Conservation (phyloP, 2,888 invertebrate genomes). For the Agonopterix heracliana region DNA sequence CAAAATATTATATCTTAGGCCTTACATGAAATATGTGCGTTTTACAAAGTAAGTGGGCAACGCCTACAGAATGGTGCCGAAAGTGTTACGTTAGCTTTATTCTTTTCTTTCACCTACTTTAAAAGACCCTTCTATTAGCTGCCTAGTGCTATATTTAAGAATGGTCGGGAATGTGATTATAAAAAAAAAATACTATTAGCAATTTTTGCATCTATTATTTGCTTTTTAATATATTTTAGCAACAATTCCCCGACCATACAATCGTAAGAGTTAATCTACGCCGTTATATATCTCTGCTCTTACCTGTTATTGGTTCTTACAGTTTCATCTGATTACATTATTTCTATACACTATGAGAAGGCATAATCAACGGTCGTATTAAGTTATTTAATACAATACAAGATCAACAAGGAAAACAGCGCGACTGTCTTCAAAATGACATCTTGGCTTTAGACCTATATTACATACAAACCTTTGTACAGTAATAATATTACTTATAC, state of each 20-base stretch:
- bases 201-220: no score
- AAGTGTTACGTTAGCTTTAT: not conserved
- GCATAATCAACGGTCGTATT: constrained; percentile 43
- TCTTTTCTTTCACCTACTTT: constrained; percentile 8
- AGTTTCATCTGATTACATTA: constrained; percentile 10
- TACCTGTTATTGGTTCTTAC: constrained; percentile 24
- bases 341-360: constrained; percentile 32
- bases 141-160: constrained; percentile 4
- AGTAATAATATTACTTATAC: not conserved
- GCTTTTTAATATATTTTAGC: no score
- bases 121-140: constrained; percentile 10
- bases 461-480: not conserved
- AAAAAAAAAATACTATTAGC: no score
- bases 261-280: not conserved
- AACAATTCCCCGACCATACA: not conserved
- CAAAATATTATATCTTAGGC: constrained; percentile 44
- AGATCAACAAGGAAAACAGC: constrained; percentile 40
- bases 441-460: not conserved
- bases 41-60: not conserved
- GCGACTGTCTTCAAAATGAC: constrained; percentile 1
- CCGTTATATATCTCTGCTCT: constrained; percentile 4
- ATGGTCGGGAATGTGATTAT: no score
- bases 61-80: constrained; percentile 12
- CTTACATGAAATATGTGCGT: constrained; percentile 28
- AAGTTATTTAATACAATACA: constrained; percentile 46